Conservation (phyloP, 2,888 invertebrate genomes). For the Coronaproctus castanopsis region DNA sequence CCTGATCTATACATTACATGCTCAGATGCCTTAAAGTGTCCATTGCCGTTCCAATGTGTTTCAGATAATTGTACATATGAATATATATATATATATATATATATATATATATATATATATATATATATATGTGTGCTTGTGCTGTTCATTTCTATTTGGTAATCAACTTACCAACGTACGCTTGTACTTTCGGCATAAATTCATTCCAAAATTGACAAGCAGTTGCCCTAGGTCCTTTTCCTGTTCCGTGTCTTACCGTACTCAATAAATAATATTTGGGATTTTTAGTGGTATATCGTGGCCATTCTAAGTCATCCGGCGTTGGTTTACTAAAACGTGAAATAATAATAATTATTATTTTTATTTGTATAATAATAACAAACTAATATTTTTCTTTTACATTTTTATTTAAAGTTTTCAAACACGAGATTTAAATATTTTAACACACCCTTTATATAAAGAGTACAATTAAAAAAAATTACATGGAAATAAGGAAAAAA, state of each 20-base stretch:
- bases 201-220: slow-evolving; percentile 94
- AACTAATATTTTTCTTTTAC: neutral
- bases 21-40: no score
- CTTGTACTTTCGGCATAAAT: slow-evolving; percentile 61
- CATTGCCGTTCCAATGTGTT: no score
- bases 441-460: neutral
- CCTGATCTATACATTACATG: no score
- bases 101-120: no score
- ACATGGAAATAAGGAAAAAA: no score
- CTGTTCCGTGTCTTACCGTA: slow-evolving; percentile 48
- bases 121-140: no score
- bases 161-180: slow-evolving; percentile 6
- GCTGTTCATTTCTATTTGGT: no score
- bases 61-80: no score
- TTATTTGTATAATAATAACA: slow-evolving; percentile 2
- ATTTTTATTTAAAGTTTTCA: slow-evolving; percentile 2
- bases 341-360: slow-evolving; percentile 5
- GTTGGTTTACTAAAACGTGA: slow-evolving; percentile 28
- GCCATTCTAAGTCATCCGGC: slow-evolving; percentile 58
- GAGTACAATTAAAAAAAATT: neutral
- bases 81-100: no score
- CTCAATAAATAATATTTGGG: slow-evolving; percentile 81
- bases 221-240: slow-evolving; percentile 56
- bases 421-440: neutral
- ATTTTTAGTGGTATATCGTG: slow-evolving; percentile 60